Evolutionary conservation across 2,113 vertebrate species (phyloP).

Genomic region (Brevimyrus niger): DNA sequence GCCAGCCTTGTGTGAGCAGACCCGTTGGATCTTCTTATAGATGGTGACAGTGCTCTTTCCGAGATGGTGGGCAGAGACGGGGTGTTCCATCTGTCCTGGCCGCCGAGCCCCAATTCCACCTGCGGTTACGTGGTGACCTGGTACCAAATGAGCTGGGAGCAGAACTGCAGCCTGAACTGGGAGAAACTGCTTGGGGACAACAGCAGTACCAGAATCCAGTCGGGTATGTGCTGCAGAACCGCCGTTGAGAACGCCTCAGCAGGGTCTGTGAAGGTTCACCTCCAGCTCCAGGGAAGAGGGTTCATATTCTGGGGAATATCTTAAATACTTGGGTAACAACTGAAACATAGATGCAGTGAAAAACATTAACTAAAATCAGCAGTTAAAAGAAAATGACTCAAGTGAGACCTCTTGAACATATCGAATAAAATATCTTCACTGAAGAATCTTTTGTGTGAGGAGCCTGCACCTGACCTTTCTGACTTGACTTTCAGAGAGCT

Average conservation of each 20-base stretch:
- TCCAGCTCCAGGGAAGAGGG: background rate
- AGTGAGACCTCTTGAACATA: background rate
- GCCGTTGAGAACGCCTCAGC: background rate
- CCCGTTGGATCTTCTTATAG: conserved; percentile 29
- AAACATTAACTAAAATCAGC: background rate
- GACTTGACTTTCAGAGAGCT: conserved; percentile 34
- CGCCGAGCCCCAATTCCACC: conserved; percentile 32
- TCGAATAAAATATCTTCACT: background rate
- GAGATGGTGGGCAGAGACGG: conserved; percentile 21
- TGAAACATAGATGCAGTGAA: background rate
- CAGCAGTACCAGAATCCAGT: conserved; percentile 43
- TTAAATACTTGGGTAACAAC: background rate
- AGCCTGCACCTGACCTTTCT: background rate
- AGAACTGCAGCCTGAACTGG: conserved; percentile 53
- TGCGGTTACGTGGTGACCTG: conserved; percentile 57
- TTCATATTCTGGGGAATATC: background rate
- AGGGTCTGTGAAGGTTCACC: background rate
- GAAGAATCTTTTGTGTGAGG: background rate
- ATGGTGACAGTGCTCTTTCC: conserved; percentile 24
- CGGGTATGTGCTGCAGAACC: conserved; percentile 39
- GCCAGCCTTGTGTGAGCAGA: background rate
- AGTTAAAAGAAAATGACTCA: background rate
- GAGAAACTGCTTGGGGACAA: conserved; percentile 38
- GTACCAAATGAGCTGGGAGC: conserved; percentile 37
- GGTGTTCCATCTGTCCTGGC: conserved; percentile 51